These are phyloP conservation scores for Coilia nasus DNA, from an alignment of 2,797 vertebrate genomes.

Conservation along the genomic window DNA sequence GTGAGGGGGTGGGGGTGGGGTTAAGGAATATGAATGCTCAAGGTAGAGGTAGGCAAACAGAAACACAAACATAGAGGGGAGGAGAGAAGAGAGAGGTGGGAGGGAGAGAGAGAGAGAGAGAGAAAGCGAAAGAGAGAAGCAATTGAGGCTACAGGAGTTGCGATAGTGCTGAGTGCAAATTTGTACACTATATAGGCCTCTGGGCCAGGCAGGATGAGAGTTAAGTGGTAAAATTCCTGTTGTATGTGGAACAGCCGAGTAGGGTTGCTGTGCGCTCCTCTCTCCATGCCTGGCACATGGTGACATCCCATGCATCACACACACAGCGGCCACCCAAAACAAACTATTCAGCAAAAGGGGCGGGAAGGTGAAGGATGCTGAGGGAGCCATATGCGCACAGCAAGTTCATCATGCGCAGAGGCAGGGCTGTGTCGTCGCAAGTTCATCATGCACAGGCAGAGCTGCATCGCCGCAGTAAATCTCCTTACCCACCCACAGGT, in stretches of 20 bases:
- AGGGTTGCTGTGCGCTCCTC: conserved; percentile 13
- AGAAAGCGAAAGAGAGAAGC: background rate
- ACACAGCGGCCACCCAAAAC: conserved; percentile 48
- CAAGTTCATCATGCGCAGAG: conserved; percentile 44
- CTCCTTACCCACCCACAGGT: background rate
- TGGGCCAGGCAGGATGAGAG: background rate
- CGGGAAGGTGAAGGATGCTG: conserved; percentile 59
- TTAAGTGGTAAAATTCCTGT: background rate
- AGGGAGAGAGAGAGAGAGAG: background rate
- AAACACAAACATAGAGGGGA: background rate
- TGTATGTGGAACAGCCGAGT: conserved; percentile 53
- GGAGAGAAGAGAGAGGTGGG: too few relatives aligned
- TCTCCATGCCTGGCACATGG: conserved; percentile 34
- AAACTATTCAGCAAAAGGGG: conserved; percentile 66
- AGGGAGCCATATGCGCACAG: background rate
- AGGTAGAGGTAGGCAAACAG: background rate
- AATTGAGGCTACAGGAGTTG: background rate
- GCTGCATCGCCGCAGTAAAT: background rate
- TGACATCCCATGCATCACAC: conserved; percentile 54
- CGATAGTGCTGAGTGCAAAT: background rate
- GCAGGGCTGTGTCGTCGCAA: conserved; percentile 1
- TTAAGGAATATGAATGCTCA: background rate
- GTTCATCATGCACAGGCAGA: background rate
- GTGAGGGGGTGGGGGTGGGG: background rate
- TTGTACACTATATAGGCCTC: background rate